Evolutionary conservation across 2,797 vertebrate genomes (phyloP), one percentile per base, ranked within the genome.

Genomic region (Antennarius maculatus): DNA sequence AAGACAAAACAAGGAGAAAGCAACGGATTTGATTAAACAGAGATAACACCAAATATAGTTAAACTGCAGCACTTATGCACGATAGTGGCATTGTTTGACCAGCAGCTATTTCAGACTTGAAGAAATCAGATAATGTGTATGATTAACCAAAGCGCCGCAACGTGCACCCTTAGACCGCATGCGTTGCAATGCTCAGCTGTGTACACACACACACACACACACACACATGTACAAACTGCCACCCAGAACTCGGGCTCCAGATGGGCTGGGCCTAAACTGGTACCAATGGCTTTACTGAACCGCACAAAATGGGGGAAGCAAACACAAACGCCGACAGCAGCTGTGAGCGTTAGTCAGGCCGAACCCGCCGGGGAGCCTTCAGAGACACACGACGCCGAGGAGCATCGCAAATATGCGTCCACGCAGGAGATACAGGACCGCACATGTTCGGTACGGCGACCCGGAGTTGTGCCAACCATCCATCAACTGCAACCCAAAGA

Each of bases 191-290:
- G 48, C 66, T 87, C 85, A 90, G 86, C 86, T 86, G 82, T 83
- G 79, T 53, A 81, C 76, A 85, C 83, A 82, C 60, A 66, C 65
- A 1, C 56, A 23, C 23, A 10, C 27, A 43, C 37, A 39, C 53
- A 64, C 45, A 61, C 55, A 76, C 43, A 52, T 3, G 64, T 4
- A 42, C 41, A 42, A 41, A 63, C 11, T 77, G 83, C 86, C 85
- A 89, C 88, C 86, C 86, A 87, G 75, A 79, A 79, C 79, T 61
- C 1, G 41, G 66, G 56, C 77, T 88, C 80, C 86, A 89, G 85
- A 88, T 91, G 89, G 86, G 64, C 74, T 54, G 7, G 70, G 76
- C 61, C 82, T 63, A 23, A 78, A 82, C 73, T 71, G 70, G 72
- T 67, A 82, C 74, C 67, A 14, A 77, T 79, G 76, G 80, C 77